Base-by-base conservation (phyloP, 64 coral and sea anemone species). In the Montipora foliosa region DNA sequence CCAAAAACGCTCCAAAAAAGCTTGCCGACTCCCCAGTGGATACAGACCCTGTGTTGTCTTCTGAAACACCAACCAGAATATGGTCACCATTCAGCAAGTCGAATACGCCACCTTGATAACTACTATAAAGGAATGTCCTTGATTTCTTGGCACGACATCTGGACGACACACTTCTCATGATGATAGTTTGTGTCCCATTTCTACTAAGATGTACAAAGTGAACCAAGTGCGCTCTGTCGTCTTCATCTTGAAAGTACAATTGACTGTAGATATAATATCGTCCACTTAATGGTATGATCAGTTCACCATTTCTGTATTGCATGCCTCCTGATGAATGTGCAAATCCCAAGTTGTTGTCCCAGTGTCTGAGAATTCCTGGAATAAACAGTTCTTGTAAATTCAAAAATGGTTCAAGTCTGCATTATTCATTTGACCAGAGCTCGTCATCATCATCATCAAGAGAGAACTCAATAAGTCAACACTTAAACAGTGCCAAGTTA, bases 51-150 rank as follows among this genome's bases (percentile, higher is more conserved):
- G 84, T 77, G 44, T 61, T 78, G 20, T 57, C 79, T 58, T 95
- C 89, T 12, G 96, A 89, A 14, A 97, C 93, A 44, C 83, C 93
- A 12, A 97, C 93, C 21, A 90, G 73, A 19, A 97, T 50, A 19
- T 69, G 88, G 67, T 97, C 93, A 6, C 89, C 93, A 64, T n/a
- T 80, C 10, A 47, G 80, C 45, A 97, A 62, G 44, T 82, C 47
- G 85, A 97, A 97, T 48, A 97, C 96, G 16, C 92, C 96, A 89
- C 96, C 96, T 80, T 97, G 96, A 74, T 97, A 97, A 57, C 96
- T 97, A 69, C 96, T 97, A 45, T 75, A 97, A 10, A 97, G 79
- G 74, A 92, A 86, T 0, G 67, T 52, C 20, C 90, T 86, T 15
- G 79, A 6, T 21, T 95, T 94, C 70, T 55, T 78, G 79, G 82